Percentiles rank a stretch among this genome's conserved stretches.
Conservation (phyloP, 2,113 vertebrate species). For the Dipodomys stephensi region DNA sequence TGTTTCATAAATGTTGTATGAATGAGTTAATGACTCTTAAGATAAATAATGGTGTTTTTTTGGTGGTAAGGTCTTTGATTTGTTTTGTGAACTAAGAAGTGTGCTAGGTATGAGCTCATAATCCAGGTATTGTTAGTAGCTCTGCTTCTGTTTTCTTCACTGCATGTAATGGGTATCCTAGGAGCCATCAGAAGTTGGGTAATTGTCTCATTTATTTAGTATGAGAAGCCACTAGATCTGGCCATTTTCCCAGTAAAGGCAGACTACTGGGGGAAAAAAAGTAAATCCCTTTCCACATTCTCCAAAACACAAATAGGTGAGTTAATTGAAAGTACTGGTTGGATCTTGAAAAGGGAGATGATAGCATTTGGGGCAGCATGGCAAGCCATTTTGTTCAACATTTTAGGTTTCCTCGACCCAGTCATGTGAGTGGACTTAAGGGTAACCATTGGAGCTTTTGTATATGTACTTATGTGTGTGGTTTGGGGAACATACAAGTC, state of each 20-base stretch:
- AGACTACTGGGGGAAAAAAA: neutral
- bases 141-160: neutral
- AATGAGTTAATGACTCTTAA: constrained; percentile 1
- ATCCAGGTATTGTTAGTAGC: constrained; percentile 9
- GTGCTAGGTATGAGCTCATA: neutral
- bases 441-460: neutral
- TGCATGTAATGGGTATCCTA: neutral
- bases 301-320: constrained; percentile 10
- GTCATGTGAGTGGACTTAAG: neutral
- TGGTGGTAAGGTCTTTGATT: neutral
- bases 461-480: neutral
- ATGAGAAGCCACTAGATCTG: neutral
- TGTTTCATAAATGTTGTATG: neutral
- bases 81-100: constrained; percentile 40
- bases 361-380: neutral
- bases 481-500: neutral
- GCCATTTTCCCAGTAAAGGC: neutral
- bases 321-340: constrained; percentile 10
- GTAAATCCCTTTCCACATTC: neutral
- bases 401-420: neutral
- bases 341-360: neutral
- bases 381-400: neutral
- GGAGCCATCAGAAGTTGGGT: neutral
- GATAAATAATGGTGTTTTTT: constrained; percentile 8
- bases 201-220: neutral